Evolutionary conservation across 2,888 invertebrate genomes (phyloP).

Genomic region (Anarsia innoxiella): DNA sequence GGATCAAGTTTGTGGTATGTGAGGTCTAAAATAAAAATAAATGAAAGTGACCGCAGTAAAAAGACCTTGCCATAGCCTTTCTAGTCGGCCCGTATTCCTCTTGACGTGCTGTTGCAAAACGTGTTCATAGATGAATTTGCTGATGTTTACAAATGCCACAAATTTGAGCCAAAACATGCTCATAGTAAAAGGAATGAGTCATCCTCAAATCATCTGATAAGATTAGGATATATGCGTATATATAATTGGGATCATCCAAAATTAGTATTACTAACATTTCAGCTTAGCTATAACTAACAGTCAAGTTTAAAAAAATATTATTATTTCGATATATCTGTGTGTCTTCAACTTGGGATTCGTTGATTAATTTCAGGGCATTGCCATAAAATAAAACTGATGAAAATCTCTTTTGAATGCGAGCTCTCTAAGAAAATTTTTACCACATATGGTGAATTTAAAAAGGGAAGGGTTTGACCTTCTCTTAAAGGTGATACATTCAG

Average conservation of each 20-base stretch:
- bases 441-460: slow-evolving; percentile 65
- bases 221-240: slow-evolving; percentile 44
- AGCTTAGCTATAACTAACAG: slow-evolving; percentile 39
- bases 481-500: slow-evolving; percentile 45
- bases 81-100: too few relatives aligned
- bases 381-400: slow-evolving; percentile 58
- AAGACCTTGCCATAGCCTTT: slow-evolving; percentile 5
- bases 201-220: slow-evolving; percentile 47
- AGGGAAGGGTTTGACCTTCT: slow-evolving; percentile 66
- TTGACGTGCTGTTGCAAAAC: too few relatives aligned
- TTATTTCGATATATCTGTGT: slow-evolving; percentile 66
- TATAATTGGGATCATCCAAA: slow-evolving; percentile 34
- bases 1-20: slow-evolving; percentile 47
- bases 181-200: slow-evolving; percentile 44
- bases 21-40: slow-evolving; percentile 23
- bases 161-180: slow-evolving; percentile 38
- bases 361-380: slow-evolving; percentile 74
- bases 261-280: slow-evolving; percentile 37
- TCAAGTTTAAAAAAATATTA: slow-evolving; percentile 44
- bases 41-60: slow-evolving; percentile 12
- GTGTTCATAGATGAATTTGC: too few relatives aligned
- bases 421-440: slow-evolving; percentile 43
- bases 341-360: slow-evolving; percentile 72
- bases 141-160: slow-evolving; percentile 18
- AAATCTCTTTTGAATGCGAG: slow-evolving; percentile 54